Base-by-base conservation (phyloP, 2,113 vertebrate species). In the Amphiprion ocellaris region DNA sequence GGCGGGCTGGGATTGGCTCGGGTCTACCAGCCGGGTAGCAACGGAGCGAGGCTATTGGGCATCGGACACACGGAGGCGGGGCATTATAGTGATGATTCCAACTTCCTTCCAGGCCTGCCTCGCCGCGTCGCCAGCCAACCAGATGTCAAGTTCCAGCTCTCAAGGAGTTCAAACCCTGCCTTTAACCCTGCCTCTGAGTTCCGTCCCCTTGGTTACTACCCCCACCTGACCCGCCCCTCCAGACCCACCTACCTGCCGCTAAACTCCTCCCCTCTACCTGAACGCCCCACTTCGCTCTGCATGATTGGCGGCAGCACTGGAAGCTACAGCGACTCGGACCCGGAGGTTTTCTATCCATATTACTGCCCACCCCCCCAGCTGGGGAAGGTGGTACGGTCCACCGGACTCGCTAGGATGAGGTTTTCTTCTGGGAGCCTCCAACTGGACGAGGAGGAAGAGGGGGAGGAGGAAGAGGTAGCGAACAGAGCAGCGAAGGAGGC, bases 341-440 rank as follows among this genome's bases (percentile, higher is more conserved):
- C 96, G 0, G 97, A 98, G 87, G 93, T 96, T 0, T 97, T 98
- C 66, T 94, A 97, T 19, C 93, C 97, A 3, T 96, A 95, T 10
- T 77, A 96, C 0, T 96, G 96, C 61, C 93, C 93, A 59, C 93
- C 96, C 28, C 91, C 95, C 30, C 89, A 91, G 0, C 89, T 96
- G 0, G 95, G 96, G 10, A 96, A 92, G 28, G 54, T 88, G 74
- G 87, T 86, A 52, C 91, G 88, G 19, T 74, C 93, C 0, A 87
- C 93, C 0, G 96, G 96, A 24, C 74, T 94, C 64, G 95, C 97
- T 74, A 93, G 96, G 8, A 92, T 97, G 90, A 94, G 96, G 23
- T 93, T 97, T 59, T 98, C 97, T 73, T 98, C 97, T 0, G 97
- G 97, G 46, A 99, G 97, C 88, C 95, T 99, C 26, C 98, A 99